Evolutionary conservation across 2,797 vertebrate genomes (phyloP).

Genomic region (Catamblyrhynchus diadema): DNA sequence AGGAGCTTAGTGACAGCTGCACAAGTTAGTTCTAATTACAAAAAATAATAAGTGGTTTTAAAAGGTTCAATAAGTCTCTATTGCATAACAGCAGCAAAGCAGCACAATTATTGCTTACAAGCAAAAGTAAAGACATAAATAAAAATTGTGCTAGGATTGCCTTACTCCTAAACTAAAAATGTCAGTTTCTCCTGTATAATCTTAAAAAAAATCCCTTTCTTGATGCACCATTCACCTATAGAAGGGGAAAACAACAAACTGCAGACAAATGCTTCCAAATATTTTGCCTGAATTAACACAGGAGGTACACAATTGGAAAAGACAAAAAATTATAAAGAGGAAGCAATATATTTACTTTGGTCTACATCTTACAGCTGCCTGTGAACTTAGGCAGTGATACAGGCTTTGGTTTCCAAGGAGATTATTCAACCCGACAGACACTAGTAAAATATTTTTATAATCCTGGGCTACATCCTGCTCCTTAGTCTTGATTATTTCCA

Average conservation of each 20-base stretch:
- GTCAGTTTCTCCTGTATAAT: background rate
- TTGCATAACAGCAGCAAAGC: slow-evolving; percentile 42
- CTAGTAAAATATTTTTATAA: slow-evolving; percentile 12
- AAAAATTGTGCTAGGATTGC: background rate
- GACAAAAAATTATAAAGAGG: background rate
- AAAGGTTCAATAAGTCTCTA: slow-evolving; percentile 56
- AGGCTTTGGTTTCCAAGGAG: background rate
- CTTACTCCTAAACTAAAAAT: background rate
- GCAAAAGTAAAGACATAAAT: background rate
- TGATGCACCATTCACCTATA: background rate
- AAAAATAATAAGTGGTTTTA: slow-evolving; percentile 47
- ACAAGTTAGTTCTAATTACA: slow-evolving; percentile 52
- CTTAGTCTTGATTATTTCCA: background rate
- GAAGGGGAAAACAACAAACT: background rate
- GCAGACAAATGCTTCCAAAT: background rate
- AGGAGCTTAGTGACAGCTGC: slow-evolving; percentile 80
- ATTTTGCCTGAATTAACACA: background rate
- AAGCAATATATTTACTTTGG: background rate
- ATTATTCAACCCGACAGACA: background rate
- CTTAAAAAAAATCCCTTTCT: background rate
- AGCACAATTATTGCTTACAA: background rate
- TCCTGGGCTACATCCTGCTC: background rate
- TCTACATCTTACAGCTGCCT: background rate
- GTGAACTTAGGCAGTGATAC: background rate
- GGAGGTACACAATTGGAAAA: background rate